These are phyloP conservation scores for Deilephila elpenor DNA, from an alignment of 2,888 invertebrate species.

Conservation along the genomic window DNA sequence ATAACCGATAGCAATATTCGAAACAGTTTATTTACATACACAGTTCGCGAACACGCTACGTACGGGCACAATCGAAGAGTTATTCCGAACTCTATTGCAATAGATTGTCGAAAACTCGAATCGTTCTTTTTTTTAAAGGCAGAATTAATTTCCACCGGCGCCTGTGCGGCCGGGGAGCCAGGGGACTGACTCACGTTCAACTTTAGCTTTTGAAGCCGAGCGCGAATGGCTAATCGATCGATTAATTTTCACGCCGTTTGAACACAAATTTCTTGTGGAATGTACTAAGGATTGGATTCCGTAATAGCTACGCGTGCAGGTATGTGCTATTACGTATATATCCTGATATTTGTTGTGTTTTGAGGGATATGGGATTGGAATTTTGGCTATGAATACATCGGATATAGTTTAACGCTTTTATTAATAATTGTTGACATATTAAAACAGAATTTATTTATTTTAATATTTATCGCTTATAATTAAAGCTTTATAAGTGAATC, in stretches of 20 bases:
- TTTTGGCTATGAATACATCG: not conserved
- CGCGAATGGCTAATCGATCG: conserved; percentile 80
- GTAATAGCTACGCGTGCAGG: conserved; percentile 37
- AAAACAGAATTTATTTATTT: too few relatives aligned
- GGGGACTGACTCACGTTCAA: conserved; percentile 71
- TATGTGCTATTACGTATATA: conserved; percentile 11
- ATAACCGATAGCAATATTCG: conserved; percentile 51
- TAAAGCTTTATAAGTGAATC: too few relatives aligned
- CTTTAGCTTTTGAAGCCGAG: conserved; percentile 72
- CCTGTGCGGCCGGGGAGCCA: conserved; percentile 61
- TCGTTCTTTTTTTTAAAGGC: conserved; percentile 60
- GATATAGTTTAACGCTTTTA: not conserved
- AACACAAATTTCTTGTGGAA: conserved; percentile 67
- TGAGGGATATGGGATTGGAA: not conserved
- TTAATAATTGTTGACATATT: too few relatives aligned
- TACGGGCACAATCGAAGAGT: conserved; percentile 54
- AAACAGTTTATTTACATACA: conserved; percentile 48
- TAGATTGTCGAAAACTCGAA: conserved; percentile 64
- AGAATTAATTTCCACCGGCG: conserved; percentile 72
- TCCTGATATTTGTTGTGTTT: not conserved
- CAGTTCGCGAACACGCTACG: conserved; percentile 44
- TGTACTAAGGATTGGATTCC: conserved; percentile 57
- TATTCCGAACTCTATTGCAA: conserved; percentile 57
- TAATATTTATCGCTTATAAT: too few relatives aligned
- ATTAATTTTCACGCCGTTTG: conserved; percentile 80